Percentiles rank a stretch among this genome's conserved stretches.
phyloP scores from a whole-genome alignment of 2,888 invertebrate genomes.

The Drosophila mayaguana region DNA sequence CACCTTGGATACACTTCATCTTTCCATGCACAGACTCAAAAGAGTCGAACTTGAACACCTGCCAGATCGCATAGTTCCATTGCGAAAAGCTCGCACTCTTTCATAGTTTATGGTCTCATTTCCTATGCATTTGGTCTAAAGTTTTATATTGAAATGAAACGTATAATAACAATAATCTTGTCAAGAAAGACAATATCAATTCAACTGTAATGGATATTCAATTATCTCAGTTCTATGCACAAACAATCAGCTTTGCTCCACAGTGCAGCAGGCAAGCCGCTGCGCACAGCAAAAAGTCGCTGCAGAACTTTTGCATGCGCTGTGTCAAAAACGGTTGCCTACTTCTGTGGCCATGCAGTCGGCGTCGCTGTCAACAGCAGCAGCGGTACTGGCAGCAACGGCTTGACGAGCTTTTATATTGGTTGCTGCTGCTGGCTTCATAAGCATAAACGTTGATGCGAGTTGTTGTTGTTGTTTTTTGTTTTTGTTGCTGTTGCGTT shows the following conservation, averaged over 20 bases:
- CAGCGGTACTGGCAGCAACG: constrained; percentile 17
- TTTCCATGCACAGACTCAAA: too few relatives aligned
- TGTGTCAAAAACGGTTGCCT: constrained; percentile 55
- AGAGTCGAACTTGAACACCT: too few relatives aligned
- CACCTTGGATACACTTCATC: too few relatives aligned
- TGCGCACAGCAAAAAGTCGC: constrained; percentile 37
- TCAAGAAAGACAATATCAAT: not conserved
- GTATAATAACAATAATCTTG: too few relatives aligned
- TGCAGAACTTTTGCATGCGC: constrained; percentile 26
- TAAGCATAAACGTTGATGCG: constrained; percentile 43
- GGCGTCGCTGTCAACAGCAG: constrained; percentile 36
- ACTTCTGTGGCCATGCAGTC: constrained; percentile 43
- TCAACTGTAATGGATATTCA: not conserved
- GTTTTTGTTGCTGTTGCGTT: constrained; percentile 23
- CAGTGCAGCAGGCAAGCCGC: constrained; percentile 17
- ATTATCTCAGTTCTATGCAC: not conserved
- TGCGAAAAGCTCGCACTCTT: too few relatives aligned
- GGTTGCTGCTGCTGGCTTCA: constrained; percentile 32
- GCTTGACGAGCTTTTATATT: constrained; percentile 28
- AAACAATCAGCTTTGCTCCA: constrained; percentile 3
- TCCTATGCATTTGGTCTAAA: too few relatives aligned
- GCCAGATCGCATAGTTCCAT: too few relatives aligned
- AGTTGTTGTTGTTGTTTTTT: constrained; percentile 9
- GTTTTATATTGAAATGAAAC: too few relatives aligned
- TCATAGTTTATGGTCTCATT: too few relatives aligned